Percentiles rank a stretch among this genome's conserved stretches.
Conservation (phyloP, 2,888 invertebrate species). For the Erebia epiphron region DNA sequence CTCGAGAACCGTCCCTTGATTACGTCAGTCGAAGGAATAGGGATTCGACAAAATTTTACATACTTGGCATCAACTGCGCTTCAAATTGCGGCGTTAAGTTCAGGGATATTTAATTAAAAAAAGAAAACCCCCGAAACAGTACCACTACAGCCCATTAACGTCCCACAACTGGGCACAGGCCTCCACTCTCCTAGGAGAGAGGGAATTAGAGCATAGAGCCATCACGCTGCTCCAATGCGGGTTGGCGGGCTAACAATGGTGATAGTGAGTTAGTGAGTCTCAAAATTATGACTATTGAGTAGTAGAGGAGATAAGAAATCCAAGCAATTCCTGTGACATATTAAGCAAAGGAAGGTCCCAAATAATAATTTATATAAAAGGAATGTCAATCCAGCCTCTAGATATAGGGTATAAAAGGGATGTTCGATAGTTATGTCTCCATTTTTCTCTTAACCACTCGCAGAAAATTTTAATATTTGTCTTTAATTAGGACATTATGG, state of each 20-base stretch:
- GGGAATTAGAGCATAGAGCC: too few relatives aligned
- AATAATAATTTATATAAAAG: constrained; percentile 57
- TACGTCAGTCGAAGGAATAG: not conserved
- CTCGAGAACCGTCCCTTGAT: constrained; percentile 12
- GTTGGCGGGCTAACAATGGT: too few relatives aligned
- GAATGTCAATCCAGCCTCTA: constrained; percentile 65
- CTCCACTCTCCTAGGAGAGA: too few relatives aligned
- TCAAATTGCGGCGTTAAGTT: too few relatives aligned
- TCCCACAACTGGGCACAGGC: too few relatives aligned
- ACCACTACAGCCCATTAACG: not conserved
- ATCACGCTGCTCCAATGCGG: too few relatives aligned
- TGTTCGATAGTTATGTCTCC: constrained; percentile 28
- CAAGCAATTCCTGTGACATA: not conserved
- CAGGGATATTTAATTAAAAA: too few relatives aligned
- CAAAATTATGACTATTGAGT: not conserved
- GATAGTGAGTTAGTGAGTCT: not conserved
- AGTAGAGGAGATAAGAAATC: not conserved
- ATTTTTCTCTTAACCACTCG: not conserved
- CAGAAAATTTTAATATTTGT: too few relatives aligned
- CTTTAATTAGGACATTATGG: too few relatives aligned
- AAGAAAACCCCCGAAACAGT: not conserved
- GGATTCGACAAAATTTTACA: not conserved
- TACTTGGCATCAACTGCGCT: too few relatives aligned
- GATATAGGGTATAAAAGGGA: constrained; percentile 37
- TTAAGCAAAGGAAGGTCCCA: constrained; percentile 24